phyloP scores from a whole-genome alignment of 1,140 invertebrate species.

The Ridgeia piscesae region DNA sequence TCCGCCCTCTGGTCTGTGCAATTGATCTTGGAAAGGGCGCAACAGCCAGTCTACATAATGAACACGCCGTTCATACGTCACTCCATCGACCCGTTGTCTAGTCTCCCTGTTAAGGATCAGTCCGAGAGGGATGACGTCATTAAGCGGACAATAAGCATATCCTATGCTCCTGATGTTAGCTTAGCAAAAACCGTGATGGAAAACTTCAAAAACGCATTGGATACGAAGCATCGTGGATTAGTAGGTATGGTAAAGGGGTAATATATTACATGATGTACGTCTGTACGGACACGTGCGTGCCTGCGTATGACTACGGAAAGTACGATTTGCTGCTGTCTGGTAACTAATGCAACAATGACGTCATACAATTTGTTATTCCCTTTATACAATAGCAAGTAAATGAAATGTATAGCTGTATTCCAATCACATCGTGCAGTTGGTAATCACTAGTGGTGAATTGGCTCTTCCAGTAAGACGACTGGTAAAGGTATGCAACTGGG shows the following conservation, averaged over 20 bases:
- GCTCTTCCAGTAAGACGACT: no score
- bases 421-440: no score
- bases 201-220: neutral
- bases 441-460: no score
- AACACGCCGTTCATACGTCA: neutral
- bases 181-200: neutral
- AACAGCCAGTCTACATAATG: neutral
- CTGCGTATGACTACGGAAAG: no score
- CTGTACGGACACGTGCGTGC: no score
- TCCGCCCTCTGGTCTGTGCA: neutral
- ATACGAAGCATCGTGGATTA: neutral
- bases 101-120: neutral
- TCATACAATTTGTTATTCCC: no score
- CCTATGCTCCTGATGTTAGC: neutral
- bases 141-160: neutral
- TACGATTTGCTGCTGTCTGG: no score
- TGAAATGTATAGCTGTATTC: no score
- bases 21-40: neutral
- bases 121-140: neutral
- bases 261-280: no score
- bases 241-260: neutral
- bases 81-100: neutral
- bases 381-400: no score
- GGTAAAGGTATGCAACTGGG: no score
- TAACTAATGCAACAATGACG: no score